Evolutionary conservation across 2,888 invertebrate species (phyloP).

Genomic region (Mechanitis mazaeus): DNA sequence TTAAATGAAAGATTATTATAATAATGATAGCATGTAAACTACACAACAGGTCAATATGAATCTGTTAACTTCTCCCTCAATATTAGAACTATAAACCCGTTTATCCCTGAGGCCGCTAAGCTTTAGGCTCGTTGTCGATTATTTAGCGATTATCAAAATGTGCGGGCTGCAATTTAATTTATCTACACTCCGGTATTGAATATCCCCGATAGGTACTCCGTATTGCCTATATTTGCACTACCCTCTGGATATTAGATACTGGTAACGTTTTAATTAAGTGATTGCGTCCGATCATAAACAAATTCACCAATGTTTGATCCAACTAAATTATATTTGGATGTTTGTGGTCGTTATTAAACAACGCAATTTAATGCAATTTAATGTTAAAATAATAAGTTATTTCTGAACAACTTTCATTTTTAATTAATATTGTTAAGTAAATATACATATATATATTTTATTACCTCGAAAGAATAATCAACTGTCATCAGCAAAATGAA

Average conservation of each 20-base stretch:
- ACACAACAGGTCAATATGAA: constrained; percentile 19
- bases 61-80: constrained; percentile 33
- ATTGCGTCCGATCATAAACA: constrained; percentile 28
- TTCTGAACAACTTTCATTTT: neutral
- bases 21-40: neutral
- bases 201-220: constrained; percentile 21
- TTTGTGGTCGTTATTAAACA: constrained; percentile 13
- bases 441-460: too few species aligned
- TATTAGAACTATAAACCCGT: constrained; percentile 47
- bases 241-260: constrained; percentile 44
- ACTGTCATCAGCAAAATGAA: too few species aligned
- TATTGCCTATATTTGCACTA: constrained; percentile 44
- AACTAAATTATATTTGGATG: constrained; percentile 23
- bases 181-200: constrained; percentile 36
- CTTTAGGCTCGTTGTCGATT: constrained; percentile 45
- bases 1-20: neutral
- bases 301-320: constrained; percentile 24
- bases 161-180: constrained; percentile 63
- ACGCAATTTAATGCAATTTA: neutral
- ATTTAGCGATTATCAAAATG: constrained; percentile 61
- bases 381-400: neutral
- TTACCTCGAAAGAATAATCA: too few species aligned
- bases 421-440: too few species aligned
- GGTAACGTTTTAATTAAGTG: constrained; percentile 45
- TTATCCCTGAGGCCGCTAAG: constrained; percentile 33